A percentile compares a stretch with the other conserved stretches of the same genome.
These are phyloP conservation scores for Ceyx margarethae DNA, from an alignment of 2,113 vertebrate genomes.

Conservation along the genomic window DNA sequence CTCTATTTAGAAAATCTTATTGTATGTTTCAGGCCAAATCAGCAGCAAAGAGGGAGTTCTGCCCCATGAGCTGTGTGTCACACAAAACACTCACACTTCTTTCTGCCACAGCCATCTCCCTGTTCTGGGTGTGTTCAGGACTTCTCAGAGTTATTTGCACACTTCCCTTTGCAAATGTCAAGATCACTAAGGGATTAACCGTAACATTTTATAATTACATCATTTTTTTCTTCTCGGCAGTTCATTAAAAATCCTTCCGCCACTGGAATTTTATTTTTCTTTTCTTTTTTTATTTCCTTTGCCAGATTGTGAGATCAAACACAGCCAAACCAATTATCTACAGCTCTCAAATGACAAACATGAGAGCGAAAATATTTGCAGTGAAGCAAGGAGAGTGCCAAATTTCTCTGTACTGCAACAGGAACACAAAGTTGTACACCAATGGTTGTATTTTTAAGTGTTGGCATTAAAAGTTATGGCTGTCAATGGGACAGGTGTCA, in stretches of 20 bases:
- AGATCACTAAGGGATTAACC: conserved; percentile 39
- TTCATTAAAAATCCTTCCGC: neutral
- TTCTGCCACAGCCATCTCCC: neutral
- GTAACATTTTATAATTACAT: conserved; percentile 20
- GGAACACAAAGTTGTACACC: neutral
- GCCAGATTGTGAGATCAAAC: conserved; percentile 11
- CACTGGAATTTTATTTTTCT: neutral
- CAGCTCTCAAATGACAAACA: conserved; percentile 1
- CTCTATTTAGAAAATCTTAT: neutral
- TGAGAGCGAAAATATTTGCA: conserved; percentile 27
- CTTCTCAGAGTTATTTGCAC: neutral
- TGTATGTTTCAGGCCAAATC: neutral
- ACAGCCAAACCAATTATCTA: conserved; percentile 28
- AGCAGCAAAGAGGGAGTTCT: neutral
- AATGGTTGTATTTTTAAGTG: neutral
- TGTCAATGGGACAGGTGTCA: neutral
- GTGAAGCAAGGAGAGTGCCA: neutral
- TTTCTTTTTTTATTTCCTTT: neutral
- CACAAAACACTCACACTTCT: neutral
- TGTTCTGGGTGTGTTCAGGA: neutral
- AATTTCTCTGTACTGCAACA: neutral
- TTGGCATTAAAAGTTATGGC: neutral
- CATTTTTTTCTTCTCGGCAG: conserved; percentile 8
- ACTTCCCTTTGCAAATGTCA: conserved; percentile 32
- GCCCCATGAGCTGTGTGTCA: neutral